Conservation (phyloP, 2,888 invertebrate genomes). For the Mechanitis mazaeus region DNA sequence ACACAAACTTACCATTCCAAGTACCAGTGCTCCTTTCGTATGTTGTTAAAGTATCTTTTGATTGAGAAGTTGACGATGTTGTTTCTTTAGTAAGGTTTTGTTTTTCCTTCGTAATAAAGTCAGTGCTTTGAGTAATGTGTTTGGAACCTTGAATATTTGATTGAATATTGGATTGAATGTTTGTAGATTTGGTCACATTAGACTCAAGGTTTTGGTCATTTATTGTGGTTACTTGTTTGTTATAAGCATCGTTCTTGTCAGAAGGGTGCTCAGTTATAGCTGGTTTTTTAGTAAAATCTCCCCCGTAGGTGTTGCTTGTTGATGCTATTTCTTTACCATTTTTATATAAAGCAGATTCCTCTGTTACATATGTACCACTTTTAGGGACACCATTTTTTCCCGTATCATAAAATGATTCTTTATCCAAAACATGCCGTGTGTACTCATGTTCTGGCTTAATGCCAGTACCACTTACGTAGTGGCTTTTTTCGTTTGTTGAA, state of each 20-base stretch:
- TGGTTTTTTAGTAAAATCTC: slow-evolving; percentile 65
- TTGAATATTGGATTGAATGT: slow-evolving; percentile 46
- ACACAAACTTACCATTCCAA: slow-evolving; percentile 77
- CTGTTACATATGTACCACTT: slow-evolving; percentile 59
- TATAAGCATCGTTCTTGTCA: slow-evolving; percentile 46
- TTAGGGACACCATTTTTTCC: slow-evolving; percentile 74
- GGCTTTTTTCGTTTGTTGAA: slow-evolving; percentile 72
- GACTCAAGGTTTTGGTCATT: slow-evolving; percentile 43
- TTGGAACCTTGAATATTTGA: slow-evolving; percentile 46
- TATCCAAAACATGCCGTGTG: slow-evolving; percentile 72
- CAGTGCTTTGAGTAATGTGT: slow-evolving; percentile 50
- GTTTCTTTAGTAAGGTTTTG: slow-evolving; percentile 68
- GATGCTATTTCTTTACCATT: slow-evolving; percentile 69
- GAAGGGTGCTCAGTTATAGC: slow-evolving; percentile 57
- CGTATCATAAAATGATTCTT: slow-evolving; percentile 76
- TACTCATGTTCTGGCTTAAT: slow-evolving; percentile 77
- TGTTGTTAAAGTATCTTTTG: slow-evolving; percentile 62
- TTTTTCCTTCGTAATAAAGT: slow-evolving; percentile 65
- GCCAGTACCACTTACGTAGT: slow-evolving; percentile 73
- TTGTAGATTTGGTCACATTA: slow-evolving; percentile 44
- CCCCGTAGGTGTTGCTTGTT: slow-evolving; percentile 62
- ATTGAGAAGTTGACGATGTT: slow-evolving; percentile 48
- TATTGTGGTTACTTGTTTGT: slow-evolving; percentile 44
- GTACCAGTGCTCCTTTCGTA: slow-evolving; percentile 70
- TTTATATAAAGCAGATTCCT: slow-evolving; percentile 62